Evolutionary conservation across 1,140 invertebrate genomes (phyloP).

Genomic region (Leucophenga varia): DNA sequence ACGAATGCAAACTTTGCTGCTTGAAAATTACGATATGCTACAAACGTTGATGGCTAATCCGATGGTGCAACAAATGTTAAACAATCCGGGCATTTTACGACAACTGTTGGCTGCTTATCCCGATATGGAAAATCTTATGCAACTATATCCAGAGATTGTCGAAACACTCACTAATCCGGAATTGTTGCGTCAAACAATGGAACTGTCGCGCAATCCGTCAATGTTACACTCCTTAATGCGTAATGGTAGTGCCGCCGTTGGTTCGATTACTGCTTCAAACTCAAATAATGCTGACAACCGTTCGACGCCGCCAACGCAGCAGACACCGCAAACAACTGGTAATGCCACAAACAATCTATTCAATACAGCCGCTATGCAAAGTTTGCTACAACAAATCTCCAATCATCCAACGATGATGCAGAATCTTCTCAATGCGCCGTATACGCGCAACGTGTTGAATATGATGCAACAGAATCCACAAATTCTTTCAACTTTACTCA

Average conservation of each 20-base stretch:
- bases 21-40: constrained; percentile 91
- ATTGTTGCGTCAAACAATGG: constrained; percentile 94
- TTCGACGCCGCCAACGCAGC: no score
- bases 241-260: constrained; percentile 81
- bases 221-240: constrained; percentile 99
- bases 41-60: constrained; percentile 95
- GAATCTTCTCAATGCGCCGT: constrained; percentile 87
- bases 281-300: no score
- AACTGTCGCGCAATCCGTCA: constrained; percentile 94
- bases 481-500: constrained; percentile 65
- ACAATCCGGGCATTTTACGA: constrained; percentile 95
- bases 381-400: constrained; percentile 87
- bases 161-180: constrained; percentile 99
- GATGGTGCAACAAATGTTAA: constrained; percentile 92
- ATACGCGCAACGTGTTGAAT: constrained; percentile 86
- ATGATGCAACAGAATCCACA: constrained; percentile 81
- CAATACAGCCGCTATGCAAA: constrained; percentile 83
- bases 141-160: constrained; percentile 96
- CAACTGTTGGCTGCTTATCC: constrained; percentile 92
- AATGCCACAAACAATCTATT: constrained; percentile 60
- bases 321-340: constrained; percentile 7
- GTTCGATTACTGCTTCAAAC: no score
- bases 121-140: constrained; percentile 97
- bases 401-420: constrained; percentile 90
- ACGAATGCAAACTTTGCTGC: constrained; percentile 88